Base-by-base conservation (phyloP, 2,888 invertebrate genomes). In the Sepioteuthis lessoniana region DNA sequence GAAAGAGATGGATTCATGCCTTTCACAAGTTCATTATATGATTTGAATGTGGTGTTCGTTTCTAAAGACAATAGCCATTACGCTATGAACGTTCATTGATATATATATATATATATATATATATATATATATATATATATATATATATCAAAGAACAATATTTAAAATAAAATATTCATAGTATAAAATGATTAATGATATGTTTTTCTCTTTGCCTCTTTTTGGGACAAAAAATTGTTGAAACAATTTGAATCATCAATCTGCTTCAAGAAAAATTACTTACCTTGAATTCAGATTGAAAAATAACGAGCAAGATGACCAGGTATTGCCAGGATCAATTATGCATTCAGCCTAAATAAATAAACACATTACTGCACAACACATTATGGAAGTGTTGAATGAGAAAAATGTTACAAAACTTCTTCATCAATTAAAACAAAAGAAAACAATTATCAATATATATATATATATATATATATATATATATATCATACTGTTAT, bases 121-220 rank as follows among this genome's bases (percentile, higher is more conserved):
- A 3, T 76, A 13, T 76, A 13, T 76, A 16, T 10, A 0, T 76
- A n/a, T 31, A n/a, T 31, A 76, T 76, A 31, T 19, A n/a, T n/a
- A 10, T 76, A 16, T 31, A n/a, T 76, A 31, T n/a, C 10, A 19
- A 31, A n/a, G 76, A 10, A 76, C 16, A 5, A n/a, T 1, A 76
- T 76, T 76, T 76, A n/a, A 76, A 31, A 76, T 76, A 76, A 76
- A 76, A 76, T 76, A 76, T 76, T 76, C 2, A 76, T n/a, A 76
- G 76, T 31, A 76, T 76, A n/a, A 76, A 76, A 76, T 76, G 76
- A 76, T 76, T 76, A 76, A 76, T 76, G 76, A n/a, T n/a, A 76
- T n/a, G n/a, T n/a, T 76, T 76, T n/a, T 76, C n/a, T 4, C n/a
- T 76, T 76, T 76, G 76, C 55, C 4, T 5, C 55, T 55, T 76